Evolutionary conservation across 2,888 invertebrate genomes (phyloP).

Genomic region (Nymphalis urticae): DNA sequence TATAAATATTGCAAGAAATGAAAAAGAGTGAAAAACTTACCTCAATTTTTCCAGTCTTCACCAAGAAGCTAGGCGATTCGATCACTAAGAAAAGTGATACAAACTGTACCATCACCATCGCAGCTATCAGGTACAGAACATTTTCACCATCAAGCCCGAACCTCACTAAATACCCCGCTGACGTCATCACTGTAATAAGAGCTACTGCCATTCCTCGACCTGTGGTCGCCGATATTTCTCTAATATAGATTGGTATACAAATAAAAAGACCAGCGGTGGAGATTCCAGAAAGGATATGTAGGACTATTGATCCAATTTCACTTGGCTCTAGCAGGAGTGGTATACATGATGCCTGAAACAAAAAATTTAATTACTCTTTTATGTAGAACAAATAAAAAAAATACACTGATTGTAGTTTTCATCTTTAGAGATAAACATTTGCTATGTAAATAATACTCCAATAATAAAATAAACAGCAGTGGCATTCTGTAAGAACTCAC

Average conservation of each 20-base stretch:
- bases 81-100: constrained; percentile 53
- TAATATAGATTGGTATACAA: constrained; percentile 59
- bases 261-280: constrained; percentile 62
- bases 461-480: too few species aligned
- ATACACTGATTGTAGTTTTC: too few species aligned
- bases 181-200: constrained; percentile 55
- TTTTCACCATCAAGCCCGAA: constrained; percentile 51
- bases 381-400: not conserved
- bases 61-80: constrained; percentile 64
- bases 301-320: constrained; percentile 47
- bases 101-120: constrained; percentile 56
- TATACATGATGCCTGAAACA: constrained; percentile 59
- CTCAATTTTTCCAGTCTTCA: constrained; percentile 59
- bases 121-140: constrained; percentile 57
- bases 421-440: too few species aligned
- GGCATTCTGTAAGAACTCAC: too few species aligned
- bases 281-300: constrained; percentile 59
- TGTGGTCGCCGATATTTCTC: constrained; percentile 53
- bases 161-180: constrained; percentile 58
- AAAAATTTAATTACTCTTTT: not conserved
- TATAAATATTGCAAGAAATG: too few species aligned
- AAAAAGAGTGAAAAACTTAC: constrained; percentile 45
- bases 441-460: too few species aligned
- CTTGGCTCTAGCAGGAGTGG: constrained; percentile 55
- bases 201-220: constrained; percentile 51